Conservation (phyloP, 2,113 vertebrate genomes). For the Diadophis punctatus region DNA sequence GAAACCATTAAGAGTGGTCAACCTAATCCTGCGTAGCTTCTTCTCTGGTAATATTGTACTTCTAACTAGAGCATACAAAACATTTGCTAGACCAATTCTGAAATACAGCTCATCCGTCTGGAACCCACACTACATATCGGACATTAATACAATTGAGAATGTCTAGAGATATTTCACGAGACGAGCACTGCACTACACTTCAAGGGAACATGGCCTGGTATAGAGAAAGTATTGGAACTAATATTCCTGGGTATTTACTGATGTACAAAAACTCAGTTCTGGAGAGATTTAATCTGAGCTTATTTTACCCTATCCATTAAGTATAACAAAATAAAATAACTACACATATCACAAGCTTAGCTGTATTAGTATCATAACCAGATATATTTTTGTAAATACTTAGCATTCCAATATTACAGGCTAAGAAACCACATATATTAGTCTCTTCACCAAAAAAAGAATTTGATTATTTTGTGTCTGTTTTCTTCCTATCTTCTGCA, state of each 20-base stretch:
- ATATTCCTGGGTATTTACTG: not conserved
- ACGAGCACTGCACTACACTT: not conserved
- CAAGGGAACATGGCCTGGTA: not conserved
- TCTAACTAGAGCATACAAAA: too few relatives aligned
- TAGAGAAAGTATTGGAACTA: not conserved
- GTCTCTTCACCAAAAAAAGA: not conserved
- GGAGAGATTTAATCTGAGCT: not conserved
- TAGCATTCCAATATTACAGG: not conserved
- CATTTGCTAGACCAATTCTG: too few relatives aligned
- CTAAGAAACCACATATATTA: not conserved
- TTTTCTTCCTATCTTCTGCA: not conserved
- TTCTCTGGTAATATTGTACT: too few relatives aligned
- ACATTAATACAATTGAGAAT: too few relatives aligned
- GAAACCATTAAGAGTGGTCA: too few relatives aligned
- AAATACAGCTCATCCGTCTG: too few relatives aligned
- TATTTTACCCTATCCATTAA: not conserved
- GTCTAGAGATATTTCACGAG: too few relatives aligned
- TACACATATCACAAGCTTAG: too few relatives aligned
- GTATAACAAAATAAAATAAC: not conserved
- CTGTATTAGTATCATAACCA: not conserved
- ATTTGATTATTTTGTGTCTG: not conserved
- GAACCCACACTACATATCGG: too few relatives aligned
- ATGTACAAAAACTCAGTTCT: not conserved
- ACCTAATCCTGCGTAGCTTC: too few relatives aligned
- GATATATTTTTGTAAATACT: not conserved